Conservation (phyloP, 2,113 vertebrate species). For the Recurvirostra avosetta region DNA sequence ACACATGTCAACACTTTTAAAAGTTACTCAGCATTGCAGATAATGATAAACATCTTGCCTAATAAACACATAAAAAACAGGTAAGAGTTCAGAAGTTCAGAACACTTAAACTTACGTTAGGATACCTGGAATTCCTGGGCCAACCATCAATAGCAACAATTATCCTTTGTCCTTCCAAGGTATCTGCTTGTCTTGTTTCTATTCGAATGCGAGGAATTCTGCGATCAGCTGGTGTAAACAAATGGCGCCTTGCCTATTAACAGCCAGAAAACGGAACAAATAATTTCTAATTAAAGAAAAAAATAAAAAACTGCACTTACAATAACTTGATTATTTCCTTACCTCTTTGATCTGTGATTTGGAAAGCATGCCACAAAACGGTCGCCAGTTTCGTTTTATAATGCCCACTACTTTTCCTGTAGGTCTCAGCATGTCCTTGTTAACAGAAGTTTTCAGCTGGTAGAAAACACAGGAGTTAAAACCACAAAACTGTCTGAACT, state of each 20-base stretch:
- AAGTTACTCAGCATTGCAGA: not conserved
- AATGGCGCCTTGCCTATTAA: slow-evolving; percentile 87
- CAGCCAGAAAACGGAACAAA: not conserved
- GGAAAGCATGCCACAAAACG: slow-evolving; percentile 93
- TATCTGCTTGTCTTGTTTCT: slow-evolving; percentile 90
- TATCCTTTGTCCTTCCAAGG: slow-evolving; percentile 89
- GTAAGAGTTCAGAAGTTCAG: not conserved
- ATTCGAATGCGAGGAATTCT: slow-evolving; percentile 94
- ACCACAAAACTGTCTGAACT: not conserved
- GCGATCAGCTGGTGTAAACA: slow-evolving; percentile 95
- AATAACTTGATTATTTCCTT: not conserved
- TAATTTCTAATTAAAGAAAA: not conserved
- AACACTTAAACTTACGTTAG: slow-evolving; percentile 81
- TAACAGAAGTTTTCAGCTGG: slow-evolving; percentile 75
- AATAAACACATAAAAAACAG: not conserved
- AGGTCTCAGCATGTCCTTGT: slow-evolving; percentile 78
- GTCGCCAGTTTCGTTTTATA: slow-evolving; percentile 96
- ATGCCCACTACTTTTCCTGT: slow-evolving; percentile 92
- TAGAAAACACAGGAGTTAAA: not conserved
- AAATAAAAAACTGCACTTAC: not conserved
- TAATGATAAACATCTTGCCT: not conserved
- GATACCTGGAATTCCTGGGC: slow-evolving; percentile 95
- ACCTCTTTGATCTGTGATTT: slow-evolving; percentile 95
- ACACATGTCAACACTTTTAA: not conserved
- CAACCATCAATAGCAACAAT: slow-evolving; percentile 96